Evolutionary conservation across 1,140 invertebrate species (phyloP), one percentile per base, ranked within the genome.

Genomic region (Mactra quadrangularis): DNA sequence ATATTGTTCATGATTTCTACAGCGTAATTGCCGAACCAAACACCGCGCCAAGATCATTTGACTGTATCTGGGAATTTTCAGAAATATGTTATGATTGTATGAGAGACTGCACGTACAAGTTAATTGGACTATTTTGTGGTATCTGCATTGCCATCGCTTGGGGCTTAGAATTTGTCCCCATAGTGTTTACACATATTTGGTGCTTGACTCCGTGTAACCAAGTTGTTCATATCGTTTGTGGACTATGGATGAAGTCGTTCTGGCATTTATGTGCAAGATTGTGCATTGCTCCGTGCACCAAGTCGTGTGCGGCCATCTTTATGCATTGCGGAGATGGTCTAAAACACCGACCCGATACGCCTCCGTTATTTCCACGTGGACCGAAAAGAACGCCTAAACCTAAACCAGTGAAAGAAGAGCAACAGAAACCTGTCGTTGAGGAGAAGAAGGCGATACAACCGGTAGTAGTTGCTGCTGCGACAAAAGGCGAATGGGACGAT

Each of bases 31-130:
- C 50, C 1, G 77, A 81, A 45, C 77, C 77, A 1, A 15, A 25
- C 15, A 59, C 53, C 0, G 60, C 17, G 7, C 55, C 64, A 0
- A 68, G 41, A n/a, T 72, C 79, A 11, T n/a, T 82, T 29, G 79
- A 82, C 68, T 72, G 66, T 64, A 35, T 82, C 19, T 82, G 79
- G 79, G 79, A 82, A 62, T 82, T 70, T 64, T 72, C 70, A 27
- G 68, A 82, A 53, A 47, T 53, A 0, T 22, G 22, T 52, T 82
- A 45, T n/a, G 70, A 74, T 9, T 82, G 79, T 64, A 62, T 50
- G n/a, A 29, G 33, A 53, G 47, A 50, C 0, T 71, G 53, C 19
- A 33, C 45, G 17, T 82, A 72, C 38, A 62, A 62, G 29, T 9
- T 72, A 0, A 57, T 57, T 22, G 22, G 50, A 17, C 41, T 82